Percentiles rank a stretch among this genome's conserved stretches.
Evolutionary conservation across 2,888 invertebrate genomes (phyloP).

Genomic region (Cephonodes hylas): DNA sequence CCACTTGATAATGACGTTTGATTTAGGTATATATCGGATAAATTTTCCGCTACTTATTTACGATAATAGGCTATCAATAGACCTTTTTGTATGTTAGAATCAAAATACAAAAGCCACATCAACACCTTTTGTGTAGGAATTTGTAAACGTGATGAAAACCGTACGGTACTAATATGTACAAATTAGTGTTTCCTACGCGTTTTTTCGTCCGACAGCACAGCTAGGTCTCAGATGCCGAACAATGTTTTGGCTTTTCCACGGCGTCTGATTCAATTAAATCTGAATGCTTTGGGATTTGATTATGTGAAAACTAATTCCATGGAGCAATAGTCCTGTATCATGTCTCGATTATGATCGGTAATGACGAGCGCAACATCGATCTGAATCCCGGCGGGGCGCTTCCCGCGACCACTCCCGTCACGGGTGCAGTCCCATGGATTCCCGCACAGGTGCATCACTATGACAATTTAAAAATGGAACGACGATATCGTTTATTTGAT

Average conservation of each 20-base stretch:
- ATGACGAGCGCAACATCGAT: constrained; percentile 45
- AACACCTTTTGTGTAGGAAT: not conserved
- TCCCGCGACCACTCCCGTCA: constrained; percentile 36
- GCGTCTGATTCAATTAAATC: constrained; percentile 5
- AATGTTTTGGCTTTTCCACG: not conserved
- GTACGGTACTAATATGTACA: not conserved
- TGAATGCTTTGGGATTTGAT: constrained; percentile 15
- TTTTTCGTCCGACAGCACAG: not conserved
- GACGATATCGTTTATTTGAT: constrained; percentile 51
- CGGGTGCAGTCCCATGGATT: constrained; percentile 19
- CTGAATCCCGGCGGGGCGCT: constrained; percentile 52
- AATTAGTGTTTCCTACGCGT: not conserved
- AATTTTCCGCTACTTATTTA: not conserved
- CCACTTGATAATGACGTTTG: constrained; percentile 17
- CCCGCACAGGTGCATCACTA: constrained; percentile 46
- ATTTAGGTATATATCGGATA: constrained; percentile 8
- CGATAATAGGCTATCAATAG: not conserved
- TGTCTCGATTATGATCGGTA: constrained; percentile 35
- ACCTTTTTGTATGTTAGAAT: not conserved
- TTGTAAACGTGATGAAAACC: not conserved
- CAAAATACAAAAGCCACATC: not conserved
- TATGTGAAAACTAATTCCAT: constrained; percentile 33
- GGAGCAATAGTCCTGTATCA: constrained; percentile 27
- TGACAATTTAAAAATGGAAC: constrained; percentile 56
- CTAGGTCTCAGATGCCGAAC: not conserved